Evolutionary conservation across 2,797 vertebrate genomes (phyloP).

Genomic region (Sebastes oblongus): DNA sequence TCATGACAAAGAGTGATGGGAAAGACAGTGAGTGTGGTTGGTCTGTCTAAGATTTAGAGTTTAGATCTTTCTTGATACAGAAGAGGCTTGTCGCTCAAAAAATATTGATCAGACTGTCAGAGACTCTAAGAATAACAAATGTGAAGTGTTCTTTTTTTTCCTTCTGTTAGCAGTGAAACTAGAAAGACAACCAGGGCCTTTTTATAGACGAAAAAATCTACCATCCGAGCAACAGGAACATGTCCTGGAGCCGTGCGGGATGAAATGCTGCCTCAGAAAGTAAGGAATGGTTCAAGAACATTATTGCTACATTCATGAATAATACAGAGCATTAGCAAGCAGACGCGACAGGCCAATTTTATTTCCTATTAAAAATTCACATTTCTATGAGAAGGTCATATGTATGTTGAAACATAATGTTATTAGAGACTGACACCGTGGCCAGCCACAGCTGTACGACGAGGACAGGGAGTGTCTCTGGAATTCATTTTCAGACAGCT

Average conservation of each 20-base stretch:
- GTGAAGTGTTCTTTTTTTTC: background rate
- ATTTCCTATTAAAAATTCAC: slow-evolving; percentile 62
- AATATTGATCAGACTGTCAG: slow-evolving; percentile 40
- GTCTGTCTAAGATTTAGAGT: slow-evolving; percentile 15
- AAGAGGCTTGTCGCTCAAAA: slow-evolving; percentile 33
- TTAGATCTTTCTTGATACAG: slow-evolving; percentile 14
- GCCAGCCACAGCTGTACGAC: background rate
- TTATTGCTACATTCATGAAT: slow-evolving; percentile 62
- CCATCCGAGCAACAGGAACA: background rate
- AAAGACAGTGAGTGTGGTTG: slow-evolving; percentile 12
- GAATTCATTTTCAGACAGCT: slow-evolving; percentile 25
- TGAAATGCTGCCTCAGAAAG: slow-evolving; percentile 16
- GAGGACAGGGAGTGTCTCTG: background rate
- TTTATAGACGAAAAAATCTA: background rate
- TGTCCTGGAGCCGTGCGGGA: background rate
- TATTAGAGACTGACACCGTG: slow-evolving; percentile 29
- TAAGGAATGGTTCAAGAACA: slow-evolving; percentile 35
- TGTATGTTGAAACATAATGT: slow-evolving; percentile 39
- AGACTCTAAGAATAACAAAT: slow-evolving; percentile 21
- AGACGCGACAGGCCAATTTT: slow-evolving; percentile 52
- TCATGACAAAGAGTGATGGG: slow-evolving; percentile 45
- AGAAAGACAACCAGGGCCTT: background rate
- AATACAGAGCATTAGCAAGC: slow-evolving; percentile 55
- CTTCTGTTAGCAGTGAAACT: background rate
- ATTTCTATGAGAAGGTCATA: slow-evolving; percentile 46